Base-by-base conservation (phyloP, 2,797 vertebrate genomes). In the Etheostoma nigrum region DNA sequence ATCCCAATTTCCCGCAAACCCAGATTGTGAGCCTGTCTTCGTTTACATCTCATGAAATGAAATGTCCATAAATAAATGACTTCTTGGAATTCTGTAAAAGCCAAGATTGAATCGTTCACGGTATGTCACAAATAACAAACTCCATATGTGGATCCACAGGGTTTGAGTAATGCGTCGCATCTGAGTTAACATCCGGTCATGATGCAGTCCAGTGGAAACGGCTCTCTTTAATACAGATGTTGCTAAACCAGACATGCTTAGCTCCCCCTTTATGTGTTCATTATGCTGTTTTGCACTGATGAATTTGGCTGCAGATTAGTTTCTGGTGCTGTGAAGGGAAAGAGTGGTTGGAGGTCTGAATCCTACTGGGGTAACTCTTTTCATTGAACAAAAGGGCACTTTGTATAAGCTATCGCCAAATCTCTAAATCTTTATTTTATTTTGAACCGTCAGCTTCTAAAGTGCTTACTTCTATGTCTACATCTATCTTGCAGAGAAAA, bases 81-180 rank as follows among this genome's bases (percentile, higher is more conserved):
- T 71, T 59, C 58, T 48, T 33, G 75, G 52, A 64, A 23, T 33
- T 55, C 30, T 55, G n/a, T 27, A 2, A 49, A 61, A 69, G 40
- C 11, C 42, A 23, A 15, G 19, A 36, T 14, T 4, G 18, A 44
- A 52, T 40, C 2, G 1, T 67, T 52, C 25, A 53, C 19, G 21
- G 54, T 44, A 64, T 52, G 68, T 78, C 61, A 53, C 62, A 30
- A 10, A 71, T 83, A 83, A 89, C 58, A 14, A 63, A 53, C 23
- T 16, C 72, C 82, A 86, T 19, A 69, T 88, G 86, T 78, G 68
- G 53, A 47, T 25, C 13, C 54, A 10, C 30, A 11, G 18, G 36
- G 61, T 72, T 69, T 65, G 30, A 73, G 30, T 2, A 7, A 54
- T 65, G 18, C 2, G 14, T 71, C 33, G 60, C 14, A 8, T 16